Percentiles rank a stretch among this genome's conserved stretches.
Evolutionary conservation across 2,113 vertebrate genomes (phyloP).

Genomic region (human): DNA sequence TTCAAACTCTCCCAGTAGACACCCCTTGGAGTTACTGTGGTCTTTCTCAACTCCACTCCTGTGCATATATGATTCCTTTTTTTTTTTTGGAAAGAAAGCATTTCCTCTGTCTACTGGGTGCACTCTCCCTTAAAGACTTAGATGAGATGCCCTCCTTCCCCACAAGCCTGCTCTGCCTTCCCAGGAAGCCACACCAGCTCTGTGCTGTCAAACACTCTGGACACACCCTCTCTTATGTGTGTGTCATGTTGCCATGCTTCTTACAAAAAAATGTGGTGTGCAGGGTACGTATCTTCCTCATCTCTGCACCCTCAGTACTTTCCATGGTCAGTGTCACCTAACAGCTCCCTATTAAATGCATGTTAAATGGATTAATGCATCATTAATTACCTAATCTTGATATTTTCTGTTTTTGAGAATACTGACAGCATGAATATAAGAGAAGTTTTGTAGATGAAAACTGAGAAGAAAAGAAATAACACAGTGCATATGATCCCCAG

Average conservation of each 20-base stretch:
- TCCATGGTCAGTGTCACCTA: background rate
- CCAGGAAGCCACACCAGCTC: background rate
- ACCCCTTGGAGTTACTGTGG: fast-evolving
- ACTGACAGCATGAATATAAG: background rate
- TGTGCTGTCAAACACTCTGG: background rate
- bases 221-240: background rate
- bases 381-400: background rate
- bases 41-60: background rate
- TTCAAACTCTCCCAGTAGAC: background rate
- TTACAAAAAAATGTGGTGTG: background rate
- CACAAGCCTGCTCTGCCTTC: background rate
- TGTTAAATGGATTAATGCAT: background rate
- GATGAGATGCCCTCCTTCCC: background rate
- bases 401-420: background rate
- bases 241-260: background rate
- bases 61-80: background rate
- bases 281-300: background rate
- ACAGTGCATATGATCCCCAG: background rate
- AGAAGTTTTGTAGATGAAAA: background rate
- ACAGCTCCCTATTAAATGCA: background rate
- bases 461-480: background rate
- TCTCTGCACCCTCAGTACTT: background rate
- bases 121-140: background rate
- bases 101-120: background rate
- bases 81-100: background rate